Conservation (phyloP, 2,888 invertebrate species). For the Cyaniris semiargus region DNA sequence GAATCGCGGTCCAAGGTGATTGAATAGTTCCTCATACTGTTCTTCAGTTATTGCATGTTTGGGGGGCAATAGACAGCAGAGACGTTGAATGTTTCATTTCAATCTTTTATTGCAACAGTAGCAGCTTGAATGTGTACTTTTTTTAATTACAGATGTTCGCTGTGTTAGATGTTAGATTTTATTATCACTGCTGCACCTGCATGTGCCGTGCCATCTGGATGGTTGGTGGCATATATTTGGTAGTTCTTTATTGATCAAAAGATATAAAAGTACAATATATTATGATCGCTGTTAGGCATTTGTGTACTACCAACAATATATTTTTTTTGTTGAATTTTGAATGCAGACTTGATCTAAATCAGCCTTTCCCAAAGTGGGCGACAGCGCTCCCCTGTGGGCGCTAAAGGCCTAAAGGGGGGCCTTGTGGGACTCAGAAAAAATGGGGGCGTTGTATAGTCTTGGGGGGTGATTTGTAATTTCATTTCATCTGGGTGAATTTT, state of each 20-base stretch:
- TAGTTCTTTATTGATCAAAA: background rate
- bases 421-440: too few relatives aligned
- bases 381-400: too few relatives aligned
- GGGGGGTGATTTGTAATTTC: too few relatives aligned
- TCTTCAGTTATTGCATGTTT: background rate
- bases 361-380: too few relatives aligned
- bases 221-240: conserved; percentile 8
- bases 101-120: conserved; percentile 15
- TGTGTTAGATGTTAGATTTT: conserved; percentile 19
- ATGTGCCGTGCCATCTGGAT: conserved; percentile 24
- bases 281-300: too few relatives aligned
- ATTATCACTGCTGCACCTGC: conserved; percentile 25
- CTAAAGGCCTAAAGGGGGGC: too few relatives aligned
- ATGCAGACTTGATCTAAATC: too few relatives aligned
- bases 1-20: background rate
- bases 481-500: too few relatives aligned
- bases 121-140: conserved; percentile 17
- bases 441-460: too few relatives aligned
- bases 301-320: too few relatives aligned
- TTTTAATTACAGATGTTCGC: background rate
- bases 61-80: conserved; percentile 28
- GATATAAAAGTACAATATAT: too few relatives aligned
- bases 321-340: too few relatives aligned
- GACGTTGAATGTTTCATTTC: conserved; percentile 4
- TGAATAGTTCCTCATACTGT: background rate